Percentiles rank a stretch among this genome's conserved stretches.
phyloP scores from a whole-genome alignment of 2,888 invertebrate species.

The Biston betularia region DNA sequence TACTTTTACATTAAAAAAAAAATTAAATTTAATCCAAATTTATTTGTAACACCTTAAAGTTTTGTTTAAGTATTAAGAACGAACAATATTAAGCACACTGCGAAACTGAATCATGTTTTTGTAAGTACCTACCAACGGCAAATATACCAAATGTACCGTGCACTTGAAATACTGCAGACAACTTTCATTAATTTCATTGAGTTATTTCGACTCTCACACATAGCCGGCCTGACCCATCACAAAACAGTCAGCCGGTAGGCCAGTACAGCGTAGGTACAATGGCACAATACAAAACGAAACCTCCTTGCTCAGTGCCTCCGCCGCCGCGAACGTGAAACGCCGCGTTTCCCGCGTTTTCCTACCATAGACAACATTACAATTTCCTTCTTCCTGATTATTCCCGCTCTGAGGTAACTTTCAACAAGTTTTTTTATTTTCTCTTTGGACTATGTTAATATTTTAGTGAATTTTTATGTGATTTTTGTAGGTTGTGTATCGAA shows the following conservation, averaged over 20 bases:
- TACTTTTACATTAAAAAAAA: no score
- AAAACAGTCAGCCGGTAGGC: slow-evolving; percentile 22
- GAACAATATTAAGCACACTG: no score
- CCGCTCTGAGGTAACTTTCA: slow-evolving; percentile 69
- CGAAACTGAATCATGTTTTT: no score
- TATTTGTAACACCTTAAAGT: no score
- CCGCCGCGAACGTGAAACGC: slow-evolving; percentile 59
- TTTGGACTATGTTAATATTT: slow-evolving; percentile 42
- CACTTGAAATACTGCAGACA: slow-evolving; percentile 19
- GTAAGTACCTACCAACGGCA: not conserved
- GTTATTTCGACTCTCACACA: slow-evolving; percentile 17
- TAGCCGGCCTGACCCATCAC: slow-evolving; percentile 14
- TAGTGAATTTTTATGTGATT: slow-evolving; percentile 21
- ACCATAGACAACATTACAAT: slow-evolving; percentile 58
- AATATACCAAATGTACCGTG: not conserved
- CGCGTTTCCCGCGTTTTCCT: slow-evolving; percentile 68
- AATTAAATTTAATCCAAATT: no score
- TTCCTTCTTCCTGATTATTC: slow-evolving; percentile 60
- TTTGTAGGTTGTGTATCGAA: slow-evolving; percentile 33
- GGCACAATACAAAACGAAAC: slow-evolving; percentile 25
- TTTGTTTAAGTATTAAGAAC: no score
- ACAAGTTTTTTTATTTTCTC: slow-evolving; percentile 41
- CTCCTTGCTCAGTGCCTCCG: slow-evolving; percentile 61
- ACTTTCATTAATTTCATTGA: slow-evolving; percentile 22
- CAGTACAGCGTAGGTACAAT: slow-evolving; percentile 15